Evolutionary conservation across 2,888 invertebrate genomes (phyloP).

Genomic region (Fragum fragum): DNA sequence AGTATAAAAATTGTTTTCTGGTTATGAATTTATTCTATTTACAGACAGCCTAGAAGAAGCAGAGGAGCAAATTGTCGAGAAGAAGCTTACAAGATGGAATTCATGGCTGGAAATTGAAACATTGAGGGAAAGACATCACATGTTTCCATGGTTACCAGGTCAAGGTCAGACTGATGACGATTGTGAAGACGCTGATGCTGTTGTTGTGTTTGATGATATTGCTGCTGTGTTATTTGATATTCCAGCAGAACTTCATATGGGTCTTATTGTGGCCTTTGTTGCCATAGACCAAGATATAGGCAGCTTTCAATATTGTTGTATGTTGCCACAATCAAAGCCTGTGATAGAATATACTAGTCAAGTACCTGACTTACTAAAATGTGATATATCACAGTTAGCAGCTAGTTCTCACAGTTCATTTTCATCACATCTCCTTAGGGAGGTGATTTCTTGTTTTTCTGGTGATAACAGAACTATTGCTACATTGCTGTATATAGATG

Average conservation of each 20-base stretch:
- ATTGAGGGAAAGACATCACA: conserved; percentile 82
- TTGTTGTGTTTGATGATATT: conserved; percentile 86
- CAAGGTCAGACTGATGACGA: conserved; percentile 83
- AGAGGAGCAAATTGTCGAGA: conserved; percentile 74
- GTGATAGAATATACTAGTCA: conserved; percentile 15
- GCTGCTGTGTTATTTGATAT: conserved; percentile 77
- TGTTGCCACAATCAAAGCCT: not conserved
- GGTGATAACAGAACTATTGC: conserved; percentile 64
- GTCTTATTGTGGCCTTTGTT: conserved; percentile 42
- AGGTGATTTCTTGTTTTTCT: conserved; percentile 56
- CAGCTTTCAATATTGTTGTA: not conserved
- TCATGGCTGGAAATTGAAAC: conserved; percentile 86
- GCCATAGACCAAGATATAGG: not conserved
- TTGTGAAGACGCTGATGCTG: conserved; percentile 86
- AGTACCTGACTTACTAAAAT: not conserved
- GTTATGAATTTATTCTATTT: too few species aligned
- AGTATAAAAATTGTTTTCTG: too few species aligned
- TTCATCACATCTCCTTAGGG: conserved; percentile 1
- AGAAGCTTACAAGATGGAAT: conserved; percentile 63
- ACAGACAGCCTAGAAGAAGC: conserved; percentile 71
- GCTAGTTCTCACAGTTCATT: not conserved
- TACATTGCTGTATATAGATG: conserved; percentile 54
- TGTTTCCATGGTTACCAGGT: conserved; percentile 86
- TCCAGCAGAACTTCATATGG: conserved; percentile 42
- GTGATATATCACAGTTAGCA: not conserved